Evolutionary conservation across 2,113 vertebrate species (phyloP).

Genomic region (Saccopteryx leptura): DNA sequence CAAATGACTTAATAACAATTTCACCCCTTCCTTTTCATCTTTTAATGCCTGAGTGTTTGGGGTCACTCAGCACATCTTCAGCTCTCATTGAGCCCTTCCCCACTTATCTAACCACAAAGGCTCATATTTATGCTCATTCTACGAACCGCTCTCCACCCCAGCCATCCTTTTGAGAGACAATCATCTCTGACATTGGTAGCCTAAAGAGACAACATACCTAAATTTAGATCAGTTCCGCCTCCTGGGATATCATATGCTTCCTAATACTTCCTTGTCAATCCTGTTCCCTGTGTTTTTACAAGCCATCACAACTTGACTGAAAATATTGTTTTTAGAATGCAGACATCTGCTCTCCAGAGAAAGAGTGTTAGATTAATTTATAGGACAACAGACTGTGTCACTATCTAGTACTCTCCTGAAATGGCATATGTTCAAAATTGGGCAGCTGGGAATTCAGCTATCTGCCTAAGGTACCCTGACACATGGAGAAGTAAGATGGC

Average conservation of each 20-base stretch:
- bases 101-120: neutral
- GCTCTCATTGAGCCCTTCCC: neutral
- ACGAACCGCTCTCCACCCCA: neutral
- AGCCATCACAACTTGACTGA: constrained; percentile 62
- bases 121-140: neutral
- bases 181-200: neutral
- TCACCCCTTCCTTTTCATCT: neutral
- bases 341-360: constrained; percentile 73
- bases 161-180: neutral
- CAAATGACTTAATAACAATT: neutral
- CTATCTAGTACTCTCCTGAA: constrained; percentile 38
- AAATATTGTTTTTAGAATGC: constrained; percentile 79
- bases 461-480: constrained; percentile 21
- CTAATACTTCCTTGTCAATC: constrained; percentile 52
- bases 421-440: constrained; percentile 62
- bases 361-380: constrained; percentile 80
- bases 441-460: constrained; percentile 65
- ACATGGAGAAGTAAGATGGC: constrained; percentile 34
- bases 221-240: constrained; percentile 51
- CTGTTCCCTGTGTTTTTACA: constrained; percentile 70
- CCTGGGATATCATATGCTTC: constrained; percentile 61
- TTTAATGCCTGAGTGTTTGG: neutral
- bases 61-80: neutral
- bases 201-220: constrained; percentile 11
- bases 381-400: constrained; percentile 45